Conservation (phyloP, 2,888 invertebrate species). For the Phalangium opilio region DNA sequence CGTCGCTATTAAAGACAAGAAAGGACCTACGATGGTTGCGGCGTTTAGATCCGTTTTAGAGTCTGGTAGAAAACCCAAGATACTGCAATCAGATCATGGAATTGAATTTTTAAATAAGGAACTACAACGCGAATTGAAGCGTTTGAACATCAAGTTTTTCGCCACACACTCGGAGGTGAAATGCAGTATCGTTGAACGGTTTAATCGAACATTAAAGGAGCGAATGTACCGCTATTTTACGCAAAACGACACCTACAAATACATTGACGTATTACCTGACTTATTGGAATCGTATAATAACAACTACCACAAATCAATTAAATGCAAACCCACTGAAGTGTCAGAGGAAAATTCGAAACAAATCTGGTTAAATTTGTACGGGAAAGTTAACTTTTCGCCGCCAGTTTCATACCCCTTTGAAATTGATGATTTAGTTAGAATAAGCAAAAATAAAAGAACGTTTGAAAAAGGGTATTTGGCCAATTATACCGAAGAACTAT, state of each 20-base stretch:
- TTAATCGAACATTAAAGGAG: slow-evolving; percentile 25
- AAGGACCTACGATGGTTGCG: slow-evolving; percentile 4
- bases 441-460: too few species aligned
- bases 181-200: slow-evolving; percentile 24
- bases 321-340: not conserved
- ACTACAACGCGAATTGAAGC: slow-evolving; percentile 1
- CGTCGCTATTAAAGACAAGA: slow-evolving; percentile 19
- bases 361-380: too few species aligned
- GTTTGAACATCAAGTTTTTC: too few species aligned
- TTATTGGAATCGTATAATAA: not conserved
- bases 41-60: slow-evolving; percentile 10
- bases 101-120: slow-evolving; percentile 18
- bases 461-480: too few species aligned
- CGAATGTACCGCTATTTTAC: slow-evolving; percentile 23
- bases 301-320: not conserved
- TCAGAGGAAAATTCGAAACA: not conserved
- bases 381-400: too few species aligned
- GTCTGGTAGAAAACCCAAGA: slow-evolving; percentile 6
- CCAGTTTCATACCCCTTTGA: not conserved
- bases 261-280: not conserved
- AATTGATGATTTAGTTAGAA: too few species aligned
- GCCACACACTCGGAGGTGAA: slow-evolving; percentile 25
- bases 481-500: too few species aligned
- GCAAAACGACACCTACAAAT: slow-evolving; percentile 15
- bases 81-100: slow-evolving; percentile 19